Conservation (phyloP, 2,113 vertebrate genomes). For the Salvelinus alpinus region DNA sequence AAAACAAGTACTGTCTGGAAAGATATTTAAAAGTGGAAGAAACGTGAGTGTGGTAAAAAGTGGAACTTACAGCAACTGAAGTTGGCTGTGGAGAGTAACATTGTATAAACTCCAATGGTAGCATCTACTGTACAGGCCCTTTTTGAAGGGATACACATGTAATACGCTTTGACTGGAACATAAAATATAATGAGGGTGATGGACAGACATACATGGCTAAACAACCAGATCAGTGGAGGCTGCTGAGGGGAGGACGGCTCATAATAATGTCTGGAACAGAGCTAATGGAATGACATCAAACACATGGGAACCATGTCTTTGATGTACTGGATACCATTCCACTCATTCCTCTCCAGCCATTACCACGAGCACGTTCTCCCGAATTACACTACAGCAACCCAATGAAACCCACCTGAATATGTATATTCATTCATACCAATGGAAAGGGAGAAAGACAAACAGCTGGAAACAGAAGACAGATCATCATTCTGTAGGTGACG, state of each 20-base stretch:
- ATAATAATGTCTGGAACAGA: too few relatives aligned
- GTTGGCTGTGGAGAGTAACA: too few relatives aligned
- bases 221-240: too few relatives aligned
- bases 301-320: too few relatives aligned
- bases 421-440: neutral
- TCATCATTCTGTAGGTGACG: neutral
- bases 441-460: neutral
- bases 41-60: slow-evolving; percentile 44
- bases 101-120: too few relatives aligned
- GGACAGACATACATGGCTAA: slow-evolving; percentile 15
- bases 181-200: slow-evolving; percentile 10
- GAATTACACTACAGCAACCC: neutral
- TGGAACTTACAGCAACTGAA: neutral
- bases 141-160: neutral
- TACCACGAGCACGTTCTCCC: too few relatives aligned
- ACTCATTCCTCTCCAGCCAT: too few relatives aligned
- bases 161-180: neutral
- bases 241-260: too few relatives aligned
- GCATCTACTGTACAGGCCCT: too few relatives aligned
- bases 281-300: too few relatives aligned
- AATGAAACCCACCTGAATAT: neutral
- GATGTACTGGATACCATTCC: too few relatives aligned
- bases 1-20: slow-evolving; percentile 50
- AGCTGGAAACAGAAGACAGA: neutral
- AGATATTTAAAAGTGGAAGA: slow-evolving; percentile 3